Evolutionary conservation across 1,140 invertebrate species (phyloP), one percentile per base, ranked within the genome.

Genomic region (Agrypnia vestita): DNA sequence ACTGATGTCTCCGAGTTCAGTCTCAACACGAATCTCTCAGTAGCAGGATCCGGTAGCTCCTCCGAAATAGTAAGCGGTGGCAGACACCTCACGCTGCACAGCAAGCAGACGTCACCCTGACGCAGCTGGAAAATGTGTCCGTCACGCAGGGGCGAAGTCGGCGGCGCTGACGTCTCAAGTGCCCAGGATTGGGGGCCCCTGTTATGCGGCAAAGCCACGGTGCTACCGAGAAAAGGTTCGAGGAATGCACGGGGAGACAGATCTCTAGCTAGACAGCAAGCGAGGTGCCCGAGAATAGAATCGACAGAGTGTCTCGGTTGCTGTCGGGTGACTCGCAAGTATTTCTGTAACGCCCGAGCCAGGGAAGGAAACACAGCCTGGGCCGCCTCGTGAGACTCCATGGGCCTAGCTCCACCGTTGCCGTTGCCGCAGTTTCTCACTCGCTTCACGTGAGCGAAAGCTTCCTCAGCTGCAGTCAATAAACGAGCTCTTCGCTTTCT

Each of bases 1-100:
- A 99, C 97, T 55, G 97, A 98, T 9, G 97, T 99, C 88, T 99
- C 98, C 0, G 97, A 98, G 87, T 98, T 99, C 0, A 99, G 89
- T 85, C 97, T 91, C 62, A 99, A 88, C 47, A 98, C 94, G 92
- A 99, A 99, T 84, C 97, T 96, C 88, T 99, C 98, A 80, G 94
- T 96, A 86, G 98, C 97, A 0, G 97, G 96, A 91, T 99, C 96
- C 15, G 98, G 95, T 0, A 99, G 94, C 89, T 99, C 97, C 87
- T 99, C 97, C 0, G 95, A 95, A 3, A 99, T 91, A 88, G 96
- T 96, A 85, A 98, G 97, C 90, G 97, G 96, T 0, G 98, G 98
- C 82, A 99, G 86, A 82, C 92, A 92, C 84, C 94, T 92, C 19
- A 98, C 93, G 0, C 93, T 93, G 85, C 97, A 98, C 82, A 99